phyloP scores from a whole-genome alignment of 2,113 vertebrate genomes.

The Microtus oregoni region DNA sequence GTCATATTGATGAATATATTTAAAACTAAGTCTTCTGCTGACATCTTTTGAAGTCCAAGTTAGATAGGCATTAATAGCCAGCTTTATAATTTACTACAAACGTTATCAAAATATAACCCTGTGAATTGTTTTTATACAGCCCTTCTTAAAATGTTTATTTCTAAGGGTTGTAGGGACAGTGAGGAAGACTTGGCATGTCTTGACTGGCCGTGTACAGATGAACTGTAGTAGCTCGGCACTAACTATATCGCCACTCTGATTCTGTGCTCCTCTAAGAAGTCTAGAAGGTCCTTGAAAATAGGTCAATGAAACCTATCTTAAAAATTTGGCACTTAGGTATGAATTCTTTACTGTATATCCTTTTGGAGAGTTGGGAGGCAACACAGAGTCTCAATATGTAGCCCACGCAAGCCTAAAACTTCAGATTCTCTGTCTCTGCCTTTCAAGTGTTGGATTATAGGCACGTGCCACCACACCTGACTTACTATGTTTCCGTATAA shows the following conservation, averaged over 20 bases:
- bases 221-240: neutral
- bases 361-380: neutral
- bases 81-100: neutral
- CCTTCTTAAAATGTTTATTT: neutral
- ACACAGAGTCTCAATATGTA: neutral
- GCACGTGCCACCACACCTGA: neutral
- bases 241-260: neutral
- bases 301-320: neutral
- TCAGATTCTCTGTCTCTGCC: neutral
- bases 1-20: neutral
- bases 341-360: neutral
- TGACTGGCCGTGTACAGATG: neutral
- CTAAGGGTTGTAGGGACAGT: neutral
- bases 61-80: neutral
- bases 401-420: neutral
- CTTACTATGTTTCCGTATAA: neutral
- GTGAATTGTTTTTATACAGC: neutral
- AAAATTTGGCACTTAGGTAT: neutral
- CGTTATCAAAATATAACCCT: neutral
- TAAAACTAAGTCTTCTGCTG: neutral
- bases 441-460: neutral
- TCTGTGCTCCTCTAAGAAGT: neutral
- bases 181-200: neutral
- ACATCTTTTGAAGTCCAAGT: neutral
- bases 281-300: neutral